Evolutionary conservation across 2,888 invertebrate genomes (phyloP), one percentile per base, ranked within the genome.

Genomic region (Abrostola triplasia): DNA sequence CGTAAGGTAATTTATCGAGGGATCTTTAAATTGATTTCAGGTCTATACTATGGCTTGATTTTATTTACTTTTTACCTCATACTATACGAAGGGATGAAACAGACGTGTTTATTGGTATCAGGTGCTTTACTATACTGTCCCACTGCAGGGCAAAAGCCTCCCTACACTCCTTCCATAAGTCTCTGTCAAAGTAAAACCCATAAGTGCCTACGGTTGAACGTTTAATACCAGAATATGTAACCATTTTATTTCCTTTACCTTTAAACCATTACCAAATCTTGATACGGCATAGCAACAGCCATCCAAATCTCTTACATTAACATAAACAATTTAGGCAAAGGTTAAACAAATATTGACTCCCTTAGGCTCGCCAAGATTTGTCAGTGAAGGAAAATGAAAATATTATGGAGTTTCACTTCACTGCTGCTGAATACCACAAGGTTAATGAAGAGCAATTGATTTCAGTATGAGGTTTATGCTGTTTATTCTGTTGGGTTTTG

Each of bases 1-100:
- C 64, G 41, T 13, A 53, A 61, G 37, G 58, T 59, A 58, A 70
- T 54, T 38, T 47, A 13, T 58, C 11, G 53, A 55, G 48, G 36
- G 11, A 9, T 11, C 47, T 6, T 36, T 44, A n/a, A 49, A 57
- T 35, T 36, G 38, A 24, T 36, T 6, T 49, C 6, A 49, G 49
- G 0, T 49, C 9, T 10, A n/a, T 41, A 40, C 24, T 24, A 24
- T 24, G 24, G 24, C 24, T 24, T 24, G 24, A 24, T 24, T 24
- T 24, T 24, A 24, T 24, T 24, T 24, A 24, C 4, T 24, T 2
- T 24, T 24, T 24, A 24, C 24, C 24, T 24, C 1, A 24, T 24
- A 24, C 4, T 2, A 24, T 24, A 1, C 24, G 24, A 24, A 24
- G 24, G 24, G 24, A 24, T 24, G 1, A 24, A 4, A 24, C 24